Evolutionary conservation across 2,113 vertebrate genomes (phyloP).

Genomic region (Oreochromis aureus): DNA sequence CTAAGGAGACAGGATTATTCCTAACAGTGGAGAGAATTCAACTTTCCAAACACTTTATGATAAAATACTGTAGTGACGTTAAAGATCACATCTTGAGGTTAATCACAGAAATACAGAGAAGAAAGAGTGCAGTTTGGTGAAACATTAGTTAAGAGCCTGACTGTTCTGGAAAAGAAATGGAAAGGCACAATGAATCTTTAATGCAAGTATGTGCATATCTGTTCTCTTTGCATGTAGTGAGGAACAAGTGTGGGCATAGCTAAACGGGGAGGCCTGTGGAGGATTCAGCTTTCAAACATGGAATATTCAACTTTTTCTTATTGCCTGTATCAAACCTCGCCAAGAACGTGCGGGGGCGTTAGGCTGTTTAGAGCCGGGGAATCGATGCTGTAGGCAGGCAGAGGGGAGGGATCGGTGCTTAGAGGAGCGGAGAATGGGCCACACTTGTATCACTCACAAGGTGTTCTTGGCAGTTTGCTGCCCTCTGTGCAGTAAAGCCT

Average conservation of each 20-base stretch:
- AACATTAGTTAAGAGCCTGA: not conserved
- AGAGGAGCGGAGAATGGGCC: slow-evolving; percentile 21
- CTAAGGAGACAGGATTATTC: not conserved
- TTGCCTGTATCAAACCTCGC: slow-evolving; percentile 26
- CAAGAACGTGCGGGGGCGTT: slow-evolving; percentile 47
- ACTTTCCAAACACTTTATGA: slow-evolving; percentile 4
- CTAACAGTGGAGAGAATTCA: not conserved
- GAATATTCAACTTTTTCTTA: slow-evolving; percentile 35
- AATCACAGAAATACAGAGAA: not conserved
- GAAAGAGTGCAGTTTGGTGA: not conserved
- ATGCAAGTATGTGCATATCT: not conserved
- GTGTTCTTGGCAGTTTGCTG: slow-evolving; percentile 39
- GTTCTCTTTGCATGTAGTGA: slow-evolving; percentile 1
- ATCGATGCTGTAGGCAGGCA: slow-evolving; percentile 37
- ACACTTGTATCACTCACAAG: slow-evolving; percentile 22
- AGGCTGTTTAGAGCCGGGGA: slow-evolving; percentile 21
- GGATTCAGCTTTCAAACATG: slow-evolving; percentile 20
- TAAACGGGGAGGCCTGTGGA: slow-evolving; percentile 31
- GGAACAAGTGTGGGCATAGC: slow-evolving; percentile 31
- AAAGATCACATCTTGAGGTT: not conserved
- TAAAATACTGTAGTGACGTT: slow-evolving; percentile 15
- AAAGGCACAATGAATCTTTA: not conserved
- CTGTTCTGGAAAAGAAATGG: not conserved
- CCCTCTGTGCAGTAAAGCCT: slow-evolving; percentile 2
- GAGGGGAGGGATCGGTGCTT: slow-evolving; percentile 23